These are phyloP conservation scores for Shargacucullia verbasci DNA, from an alignment of 2,888 invertebrate species.

Conservation along the genomic window DNA sequence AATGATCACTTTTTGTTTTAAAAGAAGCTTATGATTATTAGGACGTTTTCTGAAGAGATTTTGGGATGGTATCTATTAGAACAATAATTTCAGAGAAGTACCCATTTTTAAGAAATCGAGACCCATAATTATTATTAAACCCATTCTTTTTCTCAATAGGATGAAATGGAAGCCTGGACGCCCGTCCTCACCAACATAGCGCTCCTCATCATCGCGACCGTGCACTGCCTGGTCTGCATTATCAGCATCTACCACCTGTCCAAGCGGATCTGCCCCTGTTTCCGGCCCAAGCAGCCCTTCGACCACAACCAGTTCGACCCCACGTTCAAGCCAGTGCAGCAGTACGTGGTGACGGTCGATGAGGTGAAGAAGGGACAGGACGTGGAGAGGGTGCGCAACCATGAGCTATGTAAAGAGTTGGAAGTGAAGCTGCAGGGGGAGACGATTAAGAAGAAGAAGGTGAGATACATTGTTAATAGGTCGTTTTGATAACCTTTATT, in stretches of 20 bases:
- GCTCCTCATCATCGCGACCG: slow-evolving; percentile 88
- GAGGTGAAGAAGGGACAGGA: slow-evolving; percentile 73
- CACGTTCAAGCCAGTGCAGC: slow-evolving; percentile 71
- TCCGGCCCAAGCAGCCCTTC: slow-evolving; percentile 82
- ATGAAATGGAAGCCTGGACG: slow-evolving; percentile 89
- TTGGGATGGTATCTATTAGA: too few species aligned
- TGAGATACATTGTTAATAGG: slow-evolving; percentile 7
- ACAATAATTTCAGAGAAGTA: too few species aligned
- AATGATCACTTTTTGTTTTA: too few species aligned
- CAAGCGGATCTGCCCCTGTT: slow-evolving; percentile 88
- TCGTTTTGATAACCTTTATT: too few species aligned
- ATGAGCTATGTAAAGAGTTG: slow-evolving; percentile 79
- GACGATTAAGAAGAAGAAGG: slow-evolving; percentile 77
- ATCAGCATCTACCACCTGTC: slow-evolving; percentile 87
- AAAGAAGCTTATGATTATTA: too few species aligned
- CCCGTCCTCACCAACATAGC: slow-evolving; percentile 90
- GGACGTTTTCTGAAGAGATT: too few species aligned
- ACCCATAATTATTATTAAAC: too few species aligned
- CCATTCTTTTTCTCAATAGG: slow-evolving; percentile 66
- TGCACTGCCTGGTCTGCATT: slow-evolving; percentile 89
- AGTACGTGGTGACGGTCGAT: slow-evolving; percentile 78
- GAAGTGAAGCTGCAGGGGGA: slow-evolving; percentile 81
- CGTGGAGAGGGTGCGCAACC: slow-evolving; percentile 66
- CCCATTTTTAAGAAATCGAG: too few species aligned
- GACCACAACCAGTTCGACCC: slow-evolving; percentile 88